phyloP scores from a whole-genome alignment of 2,888 invertebrate genomes.

The Sturmia bella region DNA sequence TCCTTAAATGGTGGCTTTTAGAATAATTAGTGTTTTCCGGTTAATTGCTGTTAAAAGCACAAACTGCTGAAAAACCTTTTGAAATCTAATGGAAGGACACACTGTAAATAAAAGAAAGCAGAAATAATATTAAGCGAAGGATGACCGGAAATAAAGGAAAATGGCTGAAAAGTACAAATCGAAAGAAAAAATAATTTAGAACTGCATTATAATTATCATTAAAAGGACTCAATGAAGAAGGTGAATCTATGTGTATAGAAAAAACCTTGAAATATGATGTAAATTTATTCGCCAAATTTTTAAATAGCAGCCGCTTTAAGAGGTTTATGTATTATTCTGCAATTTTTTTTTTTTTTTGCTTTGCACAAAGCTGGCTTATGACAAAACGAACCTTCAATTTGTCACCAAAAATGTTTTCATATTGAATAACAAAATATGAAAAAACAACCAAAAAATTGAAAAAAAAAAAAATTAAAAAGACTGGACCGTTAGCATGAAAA shows the following conservation, averaged over 20 bases:
- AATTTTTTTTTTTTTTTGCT: no score
- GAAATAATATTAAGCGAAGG: slow-evolving; percentile 4
- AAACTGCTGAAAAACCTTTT: background rate
- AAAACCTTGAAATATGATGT: no score
- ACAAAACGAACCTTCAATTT: slow-evolving; percentile 48
- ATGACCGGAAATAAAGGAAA: slow-evolving; percentile 33
- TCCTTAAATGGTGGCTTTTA: slow-evolving; percentile 1
- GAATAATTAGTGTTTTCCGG: slow-evolving; percentile 57
- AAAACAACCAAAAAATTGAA: no score
- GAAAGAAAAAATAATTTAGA: background rate
- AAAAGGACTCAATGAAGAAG: no score
- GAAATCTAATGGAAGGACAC: background rate
- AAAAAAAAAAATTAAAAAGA: no score
- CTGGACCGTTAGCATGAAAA: no score
- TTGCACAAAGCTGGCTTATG: background rate
- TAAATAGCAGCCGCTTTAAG: no score
- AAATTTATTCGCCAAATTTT: no score
- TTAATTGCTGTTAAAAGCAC: slow-evolving; percentile 51
- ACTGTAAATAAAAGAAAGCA: background rate
- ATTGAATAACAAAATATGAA: background rate
- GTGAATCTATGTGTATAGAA: no score
- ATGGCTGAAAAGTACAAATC: background rate
- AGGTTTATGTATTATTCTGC: no score
- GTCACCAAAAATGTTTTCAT: slow-evolving; percentile 21
- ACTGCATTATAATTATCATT: no score